phyloP scores from a whole-genome alignment of 2,113 vertebrate species.

The Ptyas mucosa region DNA sequence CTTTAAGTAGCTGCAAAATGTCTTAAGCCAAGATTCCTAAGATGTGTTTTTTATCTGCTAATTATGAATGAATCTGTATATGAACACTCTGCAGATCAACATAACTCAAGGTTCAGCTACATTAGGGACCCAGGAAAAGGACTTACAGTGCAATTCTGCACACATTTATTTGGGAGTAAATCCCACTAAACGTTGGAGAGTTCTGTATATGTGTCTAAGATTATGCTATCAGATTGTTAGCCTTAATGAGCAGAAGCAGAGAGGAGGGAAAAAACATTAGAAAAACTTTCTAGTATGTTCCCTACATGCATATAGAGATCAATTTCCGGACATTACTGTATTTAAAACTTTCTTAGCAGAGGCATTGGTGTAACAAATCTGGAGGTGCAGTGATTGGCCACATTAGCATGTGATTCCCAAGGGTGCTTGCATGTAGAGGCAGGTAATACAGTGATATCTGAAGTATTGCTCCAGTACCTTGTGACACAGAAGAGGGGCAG shows the following conservation, averaged over 20 bases:
- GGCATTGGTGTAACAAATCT: slow-evolving; percentile 3
- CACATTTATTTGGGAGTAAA: neutral
- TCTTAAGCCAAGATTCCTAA: too few species aligned
- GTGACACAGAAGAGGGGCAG: neutral
- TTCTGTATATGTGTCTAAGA: neutral
- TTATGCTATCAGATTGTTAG: neutral
- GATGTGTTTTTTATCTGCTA: neutral
- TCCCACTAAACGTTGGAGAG: neutral
- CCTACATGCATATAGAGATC: neutral
- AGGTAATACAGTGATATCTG: slow-evolving; percentile 32
- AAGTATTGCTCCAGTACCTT: slow-evolving; percentile 50
- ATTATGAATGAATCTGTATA: too few species aligned
- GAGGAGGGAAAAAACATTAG: neutral
- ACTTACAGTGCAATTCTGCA: neutral
- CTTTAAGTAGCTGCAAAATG: neutral
- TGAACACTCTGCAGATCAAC: neutral
- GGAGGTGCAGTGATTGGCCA: neutral
- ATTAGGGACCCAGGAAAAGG: too few species aligned
- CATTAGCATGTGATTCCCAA: neutral
- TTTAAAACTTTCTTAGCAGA: neutral
- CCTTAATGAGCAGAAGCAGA: neutral
- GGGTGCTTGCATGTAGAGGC: neutral
- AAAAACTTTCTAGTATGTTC: neutral
- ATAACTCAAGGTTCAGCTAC: neutral
- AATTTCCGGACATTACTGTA: neutral